phyloP scores from a whole-genome alignment of 2,113 vertebrate genomes.

The Channa argus region DNA sequence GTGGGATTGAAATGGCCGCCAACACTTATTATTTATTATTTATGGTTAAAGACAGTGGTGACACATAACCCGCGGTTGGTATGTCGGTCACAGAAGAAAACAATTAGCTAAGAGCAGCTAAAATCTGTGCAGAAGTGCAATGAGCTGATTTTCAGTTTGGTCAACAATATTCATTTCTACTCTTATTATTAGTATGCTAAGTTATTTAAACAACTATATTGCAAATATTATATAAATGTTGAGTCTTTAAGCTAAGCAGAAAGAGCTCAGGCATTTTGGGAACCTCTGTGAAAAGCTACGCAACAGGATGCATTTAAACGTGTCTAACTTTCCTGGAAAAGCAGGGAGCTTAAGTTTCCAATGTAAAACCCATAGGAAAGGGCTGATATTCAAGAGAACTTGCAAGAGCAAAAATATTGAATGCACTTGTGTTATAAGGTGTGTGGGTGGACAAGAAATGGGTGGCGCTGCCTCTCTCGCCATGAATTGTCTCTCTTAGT shows the following conservation, averaged over 20 bases:
- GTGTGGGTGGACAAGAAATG: slow-evolving; percentile 65
- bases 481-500: slow-evolving; percentile 52
- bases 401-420: background rate
- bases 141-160: slow-evolving; percentile 6
- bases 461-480: slow-evolving; percentile 52
- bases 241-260: background rate
- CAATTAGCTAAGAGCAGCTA: background rate
- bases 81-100: background rate
- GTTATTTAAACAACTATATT: background rate
- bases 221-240: background rate
- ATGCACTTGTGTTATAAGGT: slow-evolving; percentile 27
- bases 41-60: background rate
- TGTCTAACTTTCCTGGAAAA: slow-evolving; percentile 28
- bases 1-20: too few species aligned
- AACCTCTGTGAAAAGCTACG: background rate
- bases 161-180: background rate
- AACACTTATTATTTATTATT: background rate
- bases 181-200: background rate
- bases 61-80: background rate
- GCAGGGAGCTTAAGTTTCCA: slow-evolving; percentile 21
- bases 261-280: background rate
- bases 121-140: background rate
- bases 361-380: slow-evolving; percentile 30
- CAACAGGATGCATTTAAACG: slow-evolving; percentile 12
- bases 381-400: slow-evolving; percentile 9